These are phyloP conservation scores for Schizaphis graminum DNA, from an alignment of 2,888 invertebrate species.

Conservation along the genomic window DNA sequence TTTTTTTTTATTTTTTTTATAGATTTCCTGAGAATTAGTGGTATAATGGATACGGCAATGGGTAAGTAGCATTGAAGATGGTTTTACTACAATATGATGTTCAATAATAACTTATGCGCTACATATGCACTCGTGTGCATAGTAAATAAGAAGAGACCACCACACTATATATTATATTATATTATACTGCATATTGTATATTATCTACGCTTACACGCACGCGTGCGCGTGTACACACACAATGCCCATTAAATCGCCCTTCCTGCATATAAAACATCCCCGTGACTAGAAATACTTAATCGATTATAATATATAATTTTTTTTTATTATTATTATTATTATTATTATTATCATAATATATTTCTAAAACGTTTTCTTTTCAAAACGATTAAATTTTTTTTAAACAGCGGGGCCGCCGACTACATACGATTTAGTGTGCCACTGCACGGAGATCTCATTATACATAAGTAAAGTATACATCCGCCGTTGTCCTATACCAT, in stretches of 20 bases:
- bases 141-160: conserved; percentile 43
- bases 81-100: conserved; percentile 11
- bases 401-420: conserved; percentile 1
- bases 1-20: background rate
- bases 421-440: background rate
- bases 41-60: conserved; percentile 64
- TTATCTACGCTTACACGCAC: background rate
- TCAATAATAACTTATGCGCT: conserved; percentile 30
- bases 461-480: conserved; percentile 14
- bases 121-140: conserved; percentile 45
- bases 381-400: conserved; percentile 34
- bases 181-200: background rate
- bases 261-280: conserved; percentile 64
- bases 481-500: conserved; percentile 2
- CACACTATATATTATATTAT: conserved; percentile 1
- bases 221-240: background rate
- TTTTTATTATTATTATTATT: background rate
- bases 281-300: conserved; percentile 65
- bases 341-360: conserved; percentile 46
- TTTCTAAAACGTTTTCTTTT: conserved; percentile 54
- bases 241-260: conserved; percentile 55
- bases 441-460: background rate
- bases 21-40: conserved; percentile 37
- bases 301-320: conserved; percentile 33
- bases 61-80: conserved; percentile 35